Evolutionary conservation across 2,113 vertebrate species (phyloP).

Genomic region (Daubentonia madagascariensis): DNA sequence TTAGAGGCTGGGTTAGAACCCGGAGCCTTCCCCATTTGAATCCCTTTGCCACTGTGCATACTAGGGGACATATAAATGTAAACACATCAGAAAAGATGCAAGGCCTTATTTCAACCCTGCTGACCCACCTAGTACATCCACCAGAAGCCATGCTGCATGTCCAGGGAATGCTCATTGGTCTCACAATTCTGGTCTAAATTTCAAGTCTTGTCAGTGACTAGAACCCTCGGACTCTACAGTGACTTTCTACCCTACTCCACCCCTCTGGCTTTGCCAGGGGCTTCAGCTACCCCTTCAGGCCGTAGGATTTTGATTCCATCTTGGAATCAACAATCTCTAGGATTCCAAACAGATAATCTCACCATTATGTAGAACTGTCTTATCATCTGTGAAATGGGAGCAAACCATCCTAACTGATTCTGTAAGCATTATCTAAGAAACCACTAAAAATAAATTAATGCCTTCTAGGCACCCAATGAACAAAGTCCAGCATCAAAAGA

Average conservation of each 20-base stretch:
- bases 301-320: neutral
- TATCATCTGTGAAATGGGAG: neutral
- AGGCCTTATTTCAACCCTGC: neutral
- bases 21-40: rapidly evolving
- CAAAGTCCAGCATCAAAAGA: neutral
- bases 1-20: neutral
- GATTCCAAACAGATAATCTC: neutral
- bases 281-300: neutral
- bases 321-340: neutral
- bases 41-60: too few species aligned
- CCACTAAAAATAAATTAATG: neutral
- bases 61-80: rapidly evolving
- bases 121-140: neutral
- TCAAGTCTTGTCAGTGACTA: neutral
- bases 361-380: neutral
- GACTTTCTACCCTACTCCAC: too few species aligned
- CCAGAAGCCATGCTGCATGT: neutral
- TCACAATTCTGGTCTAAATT: neutral
- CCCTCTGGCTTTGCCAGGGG: neutral
- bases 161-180: neutral
- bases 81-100: neutral
- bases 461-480: neutral
- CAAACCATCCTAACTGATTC: neutral
- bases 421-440: neutral
- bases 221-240: neutral